phyloP scores from a whole-genome alignment of 1,140 invertebrate genomes.

The Melipona quadrifasciata region DNA sequence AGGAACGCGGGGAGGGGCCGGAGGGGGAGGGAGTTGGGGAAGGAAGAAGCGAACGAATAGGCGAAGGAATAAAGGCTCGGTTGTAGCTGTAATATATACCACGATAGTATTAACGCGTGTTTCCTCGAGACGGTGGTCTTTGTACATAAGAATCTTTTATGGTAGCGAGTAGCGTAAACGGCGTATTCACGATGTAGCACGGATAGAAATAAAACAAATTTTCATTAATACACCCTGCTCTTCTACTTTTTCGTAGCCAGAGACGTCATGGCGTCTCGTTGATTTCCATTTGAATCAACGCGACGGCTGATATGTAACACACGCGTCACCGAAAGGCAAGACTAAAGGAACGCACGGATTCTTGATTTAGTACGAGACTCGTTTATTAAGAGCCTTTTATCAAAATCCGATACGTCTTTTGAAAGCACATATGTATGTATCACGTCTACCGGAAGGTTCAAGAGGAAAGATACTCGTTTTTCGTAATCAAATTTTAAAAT shows the following conservation, averaged over 20 bases:
- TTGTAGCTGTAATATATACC: conserved; percentile 68
- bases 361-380: neutral
- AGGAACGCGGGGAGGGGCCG: too few relatives aligned
- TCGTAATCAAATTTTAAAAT: too few relatives aligned
- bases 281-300: neutral
- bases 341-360: neutral
- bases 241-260: neutral
- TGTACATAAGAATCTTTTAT: conserved; percentile 65
- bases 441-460: too few relatives aligned
- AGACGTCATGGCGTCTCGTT: neutral
- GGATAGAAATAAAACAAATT: conserved; percentile 77
- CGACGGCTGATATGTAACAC: neutral
- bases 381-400: too few relatives aligned
- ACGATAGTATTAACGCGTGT: conserved; percentile 73
- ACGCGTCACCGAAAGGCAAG: neutral
- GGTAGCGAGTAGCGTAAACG: conserved; percentile 53
- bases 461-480: too few relatives aligned
- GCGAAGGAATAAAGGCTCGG: neutral
- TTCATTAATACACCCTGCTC: conserved; percentile 69
- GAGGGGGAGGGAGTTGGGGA: too few relatives aligned
- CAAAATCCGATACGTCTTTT: too few relatives aligned
- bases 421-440: too few relatives aligned
- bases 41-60: neutral
- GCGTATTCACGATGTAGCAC: conserved; percentile 64
- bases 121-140: conserved; percentile 47